Evolutionary conservation across 1,140 invertebrate genomes (phyloP), one percentile per base, ranked within the genome.

Genomic region (Arctopsyche grandis): DNA sequence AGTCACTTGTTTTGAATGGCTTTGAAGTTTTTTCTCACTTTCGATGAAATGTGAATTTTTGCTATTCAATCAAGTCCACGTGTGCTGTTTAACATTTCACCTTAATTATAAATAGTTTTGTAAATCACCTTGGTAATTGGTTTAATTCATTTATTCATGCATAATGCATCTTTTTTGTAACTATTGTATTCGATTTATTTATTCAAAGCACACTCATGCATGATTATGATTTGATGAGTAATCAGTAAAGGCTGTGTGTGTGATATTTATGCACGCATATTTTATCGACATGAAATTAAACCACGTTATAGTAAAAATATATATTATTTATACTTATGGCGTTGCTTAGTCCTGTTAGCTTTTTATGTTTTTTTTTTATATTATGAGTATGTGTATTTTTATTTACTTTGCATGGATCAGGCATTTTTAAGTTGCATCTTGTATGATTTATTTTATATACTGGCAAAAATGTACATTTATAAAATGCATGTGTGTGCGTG

Each of bases 401-500:
- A 12, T 71, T 5, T 71, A 9, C 22, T 16, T 71, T 71, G 9
- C 69, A 46, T 46, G 16, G 10, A 22, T 71, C 14, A 10, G 9
- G 24, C 63, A 29, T 66, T 66, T 21, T 66, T 66, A 22, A 29
- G 22, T 66, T 26, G 21, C 63, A 66, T 66, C n/a, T 24, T 66
- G 12, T 52, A 4, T 52, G 12, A 3, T 26, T 66, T 66, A 5
- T 66, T 22, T 22, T 12, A 12, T 29, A 43, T 38, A 7, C 29
- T 4, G 29, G 29, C 1, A 38, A 38, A 1, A 4, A 7, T 38
- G 29, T 38, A 38, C 29, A 38, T 38, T 38, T 38, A 4, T 4
- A 38, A 38, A 38, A 4, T 38, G 29, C 29, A 38, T 7, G 29
- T 38, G 29, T 7, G 29, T 7, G 7, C 7, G 29, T 38, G 29